phyloP scores from a whole-genome alignment of 2,888 invertebrate genomes.

The Rhorus exstirpatorius region DNA sequence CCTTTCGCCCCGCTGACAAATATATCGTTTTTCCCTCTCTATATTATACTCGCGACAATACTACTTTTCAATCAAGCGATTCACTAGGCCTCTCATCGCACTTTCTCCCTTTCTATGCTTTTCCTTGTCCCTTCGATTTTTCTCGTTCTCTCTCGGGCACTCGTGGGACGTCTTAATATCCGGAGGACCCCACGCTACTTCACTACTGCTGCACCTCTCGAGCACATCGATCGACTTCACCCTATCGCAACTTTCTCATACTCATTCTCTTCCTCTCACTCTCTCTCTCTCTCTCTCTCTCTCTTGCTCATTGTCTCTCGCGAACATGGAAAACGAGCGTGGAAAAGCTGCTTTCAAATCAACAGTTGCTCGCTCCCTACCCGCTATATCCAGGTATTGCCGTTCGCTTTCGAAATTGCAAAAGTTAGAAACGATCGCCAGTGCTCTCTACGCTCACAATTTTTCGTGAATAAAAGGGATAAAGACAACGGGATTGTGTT shows the following conservation, averaged over 20 bases:
- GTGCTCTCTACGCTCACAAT: slow-evolving; percentile 1
- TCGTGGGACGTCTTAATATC: slow-evolving; percentile 61
- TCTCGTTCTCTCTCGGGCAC: slow-evolving; percentile 34
- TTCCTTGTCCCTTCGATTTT: slow-evolving; percentile 20
- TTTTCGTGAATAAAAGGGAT: slow-evolving; percentile 12
- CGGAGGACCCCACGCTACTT: slow-evolving; percentile 20
- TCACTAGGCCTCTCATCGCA: slow-evolving; percentile 6
- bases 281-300: slow-evolving; percentile 39
- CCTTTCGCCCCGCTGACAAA: neutral
- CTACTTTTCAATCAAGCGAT: slow-evolving; percentile 51
- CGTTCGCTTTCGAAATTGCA: slow-evolving; percentile 58
- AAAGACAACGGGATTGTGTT: slow-evolving; percentile 19
- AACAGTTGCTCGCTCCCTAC: slow-evolving; percentile 13
- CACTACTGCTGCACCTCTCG: slow-evolving; percentile 29
- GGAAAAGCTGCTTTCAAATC: slow-evolving; percentile 55
- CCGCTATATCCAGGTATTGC: slow-evolving; percentile 1
- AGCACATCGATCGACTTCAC: slow-evolving; percentile 62
- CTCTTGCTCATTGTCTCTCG: slow-evolving; percentile 12
- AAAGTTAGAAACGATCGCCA: slow-evolving; percentile 59
- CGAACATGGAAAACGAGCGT: slow-evolving; percentile 50
- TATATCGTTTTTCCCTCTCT: slow-evolving; percentile 9
- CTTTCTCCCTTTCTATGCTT: neutral
- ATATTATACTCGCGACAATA: slow-evolving; percentile 35
- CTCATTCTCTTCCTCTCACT: slow-evolving; percentile 30
- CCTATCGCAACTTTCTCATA: slow-evolving; percentile 47